Evolutionary conservation across 2,888 invertebrate species (phyloP).

Genomic region (Ganaspis brasiliensis): DNA sequence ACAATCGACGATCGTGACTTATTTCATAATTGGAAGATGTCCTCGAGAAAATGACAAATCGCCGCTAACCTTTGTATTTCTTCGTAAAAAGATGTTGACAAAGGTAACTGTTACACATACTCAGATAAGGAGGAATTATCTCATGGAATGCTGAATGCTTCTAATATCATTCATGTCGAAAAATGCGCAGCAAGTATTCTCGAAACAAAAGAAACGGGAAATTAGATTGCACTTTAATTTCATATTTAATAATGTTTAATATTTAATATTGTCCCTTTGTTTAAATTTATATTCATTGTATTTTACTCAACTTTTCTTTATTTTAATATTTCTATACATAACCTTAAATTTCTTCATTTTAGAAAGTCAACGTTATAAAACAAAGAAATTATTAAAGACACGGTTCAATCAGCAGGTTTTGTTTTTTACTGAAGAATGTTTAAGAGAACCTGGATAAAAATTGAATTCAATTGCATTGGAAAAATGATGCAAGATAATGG

Average conservation of each 20-base stretch:
- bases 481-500: constrained; percentile 15
- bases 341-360: not conserved
- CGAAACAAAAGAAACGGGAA: too few relatives aligned
- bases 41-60: constrained; percentile 23
- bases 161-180: not conserved
- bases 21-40: constrained; percentile 39
- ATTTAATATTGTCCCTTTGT: too few relatives aligned
- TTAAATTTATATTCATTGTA: too few relatives aligned
- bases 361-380: not conserved
- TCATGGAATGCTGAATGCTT: not conserved
- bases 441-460: constrained; percentile 16
- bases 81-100: constrained; percentile 18
- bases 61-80: constrained; percentile 9
- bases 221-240: too few relatives aligned
- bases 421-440: not conserved
- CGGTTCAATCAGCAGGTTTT: not conserved
- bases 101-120: constrained; percentile 33
- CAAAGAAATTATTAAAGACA: not conserved
- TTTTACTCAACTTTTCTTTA: too few relatives aligned
- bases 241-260: too few relatives aligned
- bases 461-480: not conserved
- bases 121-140: constrained; percentile 2
- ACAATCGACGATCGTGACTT: constrained; percentile 36
- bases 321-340: too few relatives aligned
- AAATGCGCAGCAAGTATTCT: too few relatives aligned